Conservation (phyloP, 2,888 invertebrate species). For the Tanytarsus gracilentus region DNA sequence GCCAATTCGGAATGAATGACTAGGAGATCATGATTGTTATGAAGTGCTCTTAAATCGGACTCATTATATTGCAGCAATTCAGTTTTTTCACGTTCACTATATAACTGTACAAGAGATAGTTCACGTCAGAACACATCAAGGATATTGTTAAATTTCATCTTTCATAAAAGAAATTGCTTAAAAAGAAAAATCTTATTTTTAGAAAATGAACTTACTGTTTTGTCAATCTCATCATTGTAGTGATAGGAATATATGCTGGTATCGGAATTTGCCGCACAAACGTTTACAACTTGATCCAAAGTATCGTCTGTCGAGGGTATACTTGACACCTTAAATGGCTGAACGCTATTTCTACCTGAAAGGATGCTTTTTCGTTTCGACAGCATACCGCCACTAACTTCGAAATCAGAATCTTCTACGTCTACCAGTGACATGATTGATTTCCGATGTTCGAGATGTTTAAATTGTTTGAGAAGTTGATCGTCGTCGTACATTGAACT, state of each 20-base stretch:
- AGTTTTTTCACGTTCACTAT: slow-evolving; percentile 47
- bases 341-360: slow-evolving; percentile 32
- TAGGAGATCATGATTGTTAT: slow-evolving; percentile 7
- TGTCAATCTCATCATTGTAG: slow-evolving; percentile 79
- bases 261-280: slow-evolving; percentile 78
- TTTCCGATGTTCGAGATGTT: slow-evolving; percentile 15
- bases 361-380: slow-evolving; percentile 14
- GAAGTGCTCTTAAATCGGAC: neutral
- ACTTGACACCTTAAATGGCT: slow-evolving; percentile 35
- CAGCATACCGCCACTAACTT: slow-evolving; percentile 12
- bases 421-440: slow-evolving; percentile 3
- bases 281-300: slow-evolving; percentile 62
- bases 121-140: slow-evolving; percentile 77
- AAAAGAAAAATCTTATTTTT: slow-evolving; percentile 9
- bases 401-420: neutral
- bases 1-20: slow-evolving; percentile 10
- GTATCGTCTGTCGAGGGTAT: slow-evolving; percentile 44
- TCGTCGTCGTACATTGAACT: slow-evolving; percentile 19
- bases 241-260: slow-evolving; percentile 78
- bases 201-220: slow-evolving; percentile 41
- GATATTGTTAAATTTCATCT: slow-evolving; percentile 81
- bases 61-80: neutral
- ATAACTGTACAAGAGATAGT: slow-evolving; percentile 53
- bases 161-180: slow-evolving; percentile 33
- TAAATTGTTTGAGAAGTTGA: slow-evolving; percentile 18